Evolutionary conservation across 2,113 vertebrate species (phyloP).

Genomic region (Petrocephalus zakoni): DNA sequence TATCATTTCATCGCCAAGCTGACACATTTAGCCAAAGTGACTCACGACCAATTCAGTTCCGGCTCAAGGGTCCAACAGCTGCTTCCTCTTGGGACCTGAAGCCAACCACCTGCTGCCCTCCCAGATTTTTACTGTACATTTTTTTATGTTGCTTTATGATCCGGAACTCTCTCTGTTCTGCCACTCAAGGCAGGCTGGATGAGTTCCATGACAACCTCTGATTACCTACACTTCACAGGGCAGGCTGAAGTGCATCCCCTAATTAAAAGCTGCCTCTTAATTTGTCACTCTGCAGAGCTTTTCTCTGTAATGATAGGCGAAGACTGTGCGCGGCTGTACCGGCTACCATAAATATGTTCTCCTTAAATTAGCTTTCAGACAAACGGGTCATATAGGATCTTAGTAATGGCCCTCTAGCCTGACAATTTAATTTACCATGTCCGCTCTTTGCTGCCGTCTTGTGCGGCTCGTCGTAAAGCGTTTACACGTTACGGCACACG

Average conservation of each 20-base stretch:
- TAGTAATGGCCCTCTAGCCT: neutral
- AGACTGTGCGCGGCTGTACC: neutral
- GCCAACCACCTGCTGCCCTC: neutral
- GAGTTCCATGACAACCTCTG: neutral
- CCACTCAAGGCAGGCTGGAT: neutral
- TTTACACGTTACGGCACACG: neutral
- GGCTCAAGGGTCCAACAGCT: neutral
- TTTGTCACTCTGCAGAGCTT: slow-evolving; percentile 16
- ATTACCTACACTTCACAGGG: slow-evolving; percentile 11
- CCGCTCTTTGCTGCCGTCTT: neutral
- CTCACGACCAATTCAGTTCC: neutral
- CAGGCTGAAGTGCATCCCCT: slow-evolving; percentile 6
- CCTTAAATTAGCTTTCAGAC: neutral
- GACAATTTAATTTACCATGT: neutral
- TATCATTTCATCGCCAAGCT: neutral
- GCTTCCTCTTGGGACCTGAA: neutral
- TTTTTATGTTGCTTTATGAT: neutral
- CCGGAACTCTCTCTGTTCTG: neutral
- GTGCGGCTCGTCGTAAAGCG: neutral
- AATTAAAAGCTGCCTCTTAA: slow-evolving; percentile 22
- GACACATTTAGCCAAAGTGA: neutral
- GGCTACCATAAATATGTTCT: neutral
- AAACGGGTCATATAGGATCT: neutral
- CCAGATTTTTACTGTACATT: neutral
- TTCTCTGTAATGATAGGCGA: neutral